phyloP scores from a whole-genome alignment of 2,888 invertebrate genomes.

The Mesorhabditis sp. region DNA sequence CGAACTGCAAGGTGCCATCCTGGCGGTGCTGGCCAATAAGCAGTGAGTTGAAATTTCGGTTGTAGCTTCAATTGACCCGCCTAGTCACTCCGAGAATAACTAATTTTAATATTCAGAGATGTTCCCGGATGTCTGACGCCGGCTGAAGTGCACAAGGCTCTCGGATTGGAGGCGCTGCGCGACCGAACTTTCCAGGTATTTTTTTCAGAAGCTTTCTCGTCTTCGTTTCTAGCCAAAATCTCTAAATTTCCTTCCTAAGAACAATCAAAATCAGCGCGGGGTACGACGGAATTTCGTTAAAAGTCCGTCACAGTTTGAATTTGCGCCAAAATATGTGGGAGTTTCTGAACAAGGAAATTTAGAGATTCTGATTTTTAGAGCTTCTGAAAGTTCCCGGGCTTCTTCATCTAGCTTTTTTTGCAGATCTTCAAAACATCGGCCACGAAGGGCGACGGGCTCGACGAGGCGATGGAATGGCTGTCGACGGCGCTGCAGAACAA shows the following conservation, averaged over 20 bases:
- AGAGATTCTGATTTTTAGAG: too few species aligned
- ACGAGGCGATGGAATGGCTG: conserved; percentile 98
- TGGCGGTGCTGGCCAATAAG: conserved; percentile 96
- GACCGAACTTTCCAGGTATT: conserved; percentile 98
- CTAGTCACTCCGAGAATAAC: not conserved
- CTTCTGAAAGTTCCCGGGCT: too few species aligned
- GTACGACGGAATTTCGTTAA: too few species aligned
- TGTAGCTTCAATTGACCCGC: not conserved
- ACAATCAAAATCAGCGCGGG: too few species aligned
- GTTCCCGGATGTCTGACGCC: conserved; percentile 95
- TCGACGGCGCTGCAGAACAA: conserved; percentile 50
- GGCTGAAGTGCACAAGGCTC: conserved; percentile 88
- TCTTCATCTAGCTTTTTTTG: not conserved
- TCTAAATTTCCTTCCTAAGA: too few species aligned
- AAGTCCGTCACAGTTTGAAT: too few species aligned
- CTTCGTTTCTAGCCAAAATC: too few species aligned
- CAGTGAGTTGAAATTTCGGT: conserved; percentile 59
- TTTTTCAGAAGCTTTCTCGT: too few species aligned
- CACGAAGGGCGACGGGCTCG: conserved; percentile 92
- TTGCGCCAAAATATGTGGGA: too few species aligned
- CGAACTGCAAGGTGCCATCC: conserved; percentile 83
- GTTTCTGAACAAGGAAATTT: too few species aligned
- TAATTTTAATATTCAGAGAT: conserved; percentile 64
- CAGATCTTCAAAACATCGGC: conserved; percentile 73
- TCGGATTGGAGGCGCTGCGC: conserved; percentile 88